Conservation (phyloP, 1,140 invertebrate genomes). For the Drosophila miranda region DNA sequence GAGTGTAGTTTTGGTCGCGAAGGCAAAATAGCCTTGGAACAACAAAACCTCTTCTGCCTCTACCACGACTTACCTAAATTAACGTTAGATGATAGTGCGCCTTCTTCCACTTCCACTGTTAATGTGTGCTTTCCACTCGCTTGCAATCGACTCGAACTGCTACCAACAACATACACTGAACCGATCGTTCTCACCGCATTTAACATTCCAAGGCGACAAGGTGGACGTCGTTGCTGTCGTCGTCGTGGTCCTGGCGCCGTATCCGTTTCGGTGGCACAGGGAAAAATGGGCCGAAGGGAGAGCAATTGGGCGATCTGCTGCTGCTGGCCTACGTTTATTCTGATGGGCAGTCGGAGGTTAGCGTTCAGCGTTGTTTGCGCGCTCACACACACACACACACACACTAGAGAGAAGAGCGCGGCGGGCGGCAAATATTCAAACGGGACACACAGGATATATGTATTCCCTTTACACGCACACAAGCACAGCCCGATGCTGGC, state of each 20-base stretch:
- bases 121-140: constrained; percentile 59
- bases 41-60: not conserved
- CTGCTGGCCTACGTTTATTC: constrained; percentile 27
- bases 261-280: constrained; percentile 28
- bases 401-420: constrained; percentile 3
- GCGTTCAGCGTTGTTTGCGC: constrained; percentile 27
- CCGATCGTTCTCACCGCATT: constrained; percentile 78
- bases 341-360: constrained; percentile 49
- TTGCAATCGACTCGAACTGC: constrained; percentile 56
- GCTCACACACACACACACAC: constrained; percentile 36
- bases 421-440: constrained; percentile 14
- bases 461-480: constrained; percentile 15
- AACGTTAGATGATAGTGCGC: constrained; percentile 73
- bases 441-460: constrained; percentile 17
- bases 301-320: too few relatives aligned
- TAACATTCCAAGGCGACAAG: constrained; percentile 80
- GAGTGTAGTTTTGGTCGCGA: constrained; percentile 17
- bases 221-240: constrained; percentile 46
- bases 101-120: constrained; percentile 69
- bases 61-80: constrained; percentile 66
- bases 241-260: constrained; percentile 52
- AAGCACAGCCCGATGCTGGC: constrained; percentile 14
- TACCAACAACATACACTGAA: constrained; percentile 77
- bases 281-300: constrained; percentile 3
- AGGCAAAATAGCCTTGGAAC: constrained; percentile 38